Percentiles rank a stretch among this genome's conserved stretches.
Evolutionary conservation across 2,888 invertebrate species (phyloP).

Genomic region (Callyntrura sp.): DNA sequence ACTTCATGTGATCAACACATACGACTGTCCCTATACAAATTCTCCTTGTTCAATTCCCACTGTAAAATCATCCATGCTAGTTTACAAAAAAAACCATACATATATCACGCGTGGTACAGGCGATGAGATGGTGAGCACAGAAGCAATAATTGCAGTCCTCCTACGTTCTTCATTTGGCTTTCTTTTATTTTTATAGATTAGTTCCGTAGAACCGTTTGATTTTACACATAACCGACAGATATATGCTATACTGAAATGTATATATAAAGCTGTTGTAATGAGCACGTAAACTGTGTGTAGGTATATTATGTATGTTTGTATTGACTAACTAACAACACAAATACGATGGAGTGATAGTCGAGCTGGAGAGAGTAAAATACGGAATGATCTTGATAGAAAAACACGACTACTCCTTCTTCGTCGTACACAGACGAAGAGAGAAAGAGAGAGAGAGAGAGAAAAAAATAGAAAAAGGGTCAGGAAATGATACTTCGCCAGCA

Average conservation of each 20-base stretch:
- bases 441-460: not conserved
- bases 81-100: no score
- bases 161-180: slow-evolving; percentile 62
- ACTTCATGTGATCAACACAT: not conserved
- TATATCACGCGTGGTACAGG: no score
- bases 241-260: not conserved
- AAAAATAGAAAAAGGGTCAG: slow-evolving; percentile 58
- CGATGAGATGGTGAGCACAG: slow-evolving; percentile 15
- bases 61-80: not conserved
- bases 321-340: slow-evolving; percentile 4
- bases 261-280: no score
- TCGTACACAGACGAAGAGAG: no score
- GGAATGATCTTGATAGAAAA: slow-evolving; percentile 65
- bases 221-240: slow-evolving; percentile 36
- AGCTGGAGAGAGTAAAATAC: not conserved
- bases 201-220: slow-evolving; percentile 51
- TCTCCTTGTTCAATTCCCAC: not conserved
- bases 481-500: slow-evolving; percentile 69
- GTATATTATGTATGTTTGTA: slow-evolving; percentile 18
- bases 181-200: slow-evolving; percentile 67
- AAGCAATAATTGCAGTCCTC: slow-evolving; percentile 25
- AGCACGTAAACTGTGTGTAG: no score
- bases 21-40: not conserved
- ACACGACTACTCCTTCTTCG: slow-evolving; percentile 35
- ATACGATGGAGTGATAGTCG: not conserved